phyloP scores from a whole-genome alignment of 2,888 invertebrate species.

The Amiota communis region DNA sequence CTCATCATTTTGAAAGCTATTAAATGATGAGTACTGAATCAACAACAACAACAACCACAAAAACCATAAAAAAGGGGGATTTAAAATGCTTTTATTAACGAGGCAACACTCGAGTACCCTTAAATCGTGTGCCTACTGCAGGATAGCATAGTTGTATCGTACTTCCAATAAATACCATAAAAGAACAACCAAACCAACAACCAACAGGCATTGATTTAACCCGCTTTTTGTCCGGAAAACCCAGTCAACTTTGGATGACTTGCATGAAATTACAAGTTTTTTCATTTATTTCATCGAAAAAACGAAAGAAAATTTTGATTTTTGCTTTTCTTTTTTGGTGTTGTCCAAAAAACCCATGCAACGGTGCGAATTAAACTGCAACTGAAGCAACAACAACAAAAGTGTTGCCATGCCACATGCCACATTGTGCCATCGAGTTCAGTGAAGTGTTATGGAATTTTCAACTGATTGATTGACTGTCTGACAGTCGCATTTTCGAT shows the following conservation, averaged over 20 bases:
- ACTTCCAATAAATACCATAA: no score
- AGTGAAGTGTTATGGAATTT: constrained; percentile 24
- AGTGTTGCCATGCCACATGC: no score
- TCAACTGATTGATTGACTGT: constrained; percentile 27
- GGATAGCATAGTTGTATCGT: no score
- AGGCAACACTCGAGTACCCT: no score
- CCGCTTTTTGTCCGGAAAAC: background rate
- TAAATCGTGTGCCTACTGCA: no score
- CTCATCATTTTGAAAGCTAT: no score
- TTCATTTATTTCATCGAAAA: constrained; percentile 13
- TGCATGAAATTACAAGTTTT: constrained; percentile 26
- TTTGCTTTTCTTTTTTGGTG: background rate
- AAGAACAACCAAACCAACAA: no score
- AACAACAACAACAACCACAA: no score
- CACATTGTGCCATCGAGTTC: constrained; percentile 1
- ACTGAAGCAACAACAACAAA: background rate
- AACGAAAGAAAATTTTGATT: background rate
- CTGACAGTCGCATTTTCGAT: constrained; percentile 2
- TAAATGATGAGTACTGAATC: no score
- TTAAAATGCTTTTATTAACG: no score
- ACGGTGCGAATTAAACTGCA: constrained; percentile 17
- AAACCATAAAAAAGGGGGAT: no score
- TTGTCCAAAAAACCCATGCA: constrained; percentile 7
- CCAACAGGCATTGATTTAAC: no score
- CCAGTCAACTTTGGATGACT: background rate